These are phyloP conservation scores for Whitmania pigra DNA, from an alignment of 1,140 invertebrate species.

Conservation along the genomic window DNA sequence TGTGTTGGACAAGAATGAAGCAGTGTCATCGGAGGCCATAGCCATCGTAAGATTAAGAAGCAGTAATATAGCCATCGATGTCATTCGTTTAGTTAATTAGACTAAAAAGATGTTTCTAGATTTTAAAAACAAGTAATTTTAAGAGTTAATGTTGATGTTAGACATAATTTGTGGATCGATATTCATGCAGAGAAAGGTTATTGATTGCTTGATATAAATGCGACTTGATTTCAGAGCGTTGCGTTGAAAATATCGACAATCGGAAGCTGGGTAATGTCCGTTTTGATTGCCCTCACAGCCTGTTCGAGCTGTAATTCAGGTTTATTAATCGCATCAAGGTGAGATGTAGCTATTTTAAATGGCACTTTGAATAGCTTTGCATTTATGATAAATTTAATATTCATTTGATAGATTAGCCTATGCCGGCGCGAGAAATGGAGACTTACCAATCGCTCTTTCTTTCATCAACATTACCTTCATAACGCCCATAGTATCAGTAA, in stretches of 20 bases:
- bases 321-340: background rate
- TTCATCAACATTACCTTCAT: background rate
- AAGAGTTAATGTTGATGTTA: background rate
- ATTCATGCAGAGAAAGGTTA: no score
- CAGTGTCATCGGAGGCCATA: background rate
- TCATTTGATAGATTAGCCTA: background rate
- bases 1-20: background rate
- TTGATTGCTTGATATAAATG: background rate
- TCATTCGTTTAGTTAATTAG: no score
- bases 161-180: background rate
- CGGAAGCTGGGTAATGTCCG: background rate
- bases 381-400: background rate
- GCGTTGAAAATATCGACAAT: background rate
- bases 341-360: no score
- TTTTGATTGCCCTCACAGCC: background rate
- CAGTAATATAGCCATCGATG: no score
- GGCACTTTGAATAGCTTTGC: background rate
- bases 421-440: background rate
- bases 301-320: conserved; percentile 2
- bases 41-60: background rate
- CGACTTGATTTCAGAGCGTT: background rate
- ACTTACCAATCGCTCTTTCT: background rate
- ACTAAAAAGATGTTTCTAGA: no score
- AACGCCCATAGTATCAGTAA: background rate
- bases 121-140: no score